These are phyloP conservation scores for Manis crassicaudata DNA, from an alignment of 2,797 vertebrate species.

Conservation along the genomic window DNA sequence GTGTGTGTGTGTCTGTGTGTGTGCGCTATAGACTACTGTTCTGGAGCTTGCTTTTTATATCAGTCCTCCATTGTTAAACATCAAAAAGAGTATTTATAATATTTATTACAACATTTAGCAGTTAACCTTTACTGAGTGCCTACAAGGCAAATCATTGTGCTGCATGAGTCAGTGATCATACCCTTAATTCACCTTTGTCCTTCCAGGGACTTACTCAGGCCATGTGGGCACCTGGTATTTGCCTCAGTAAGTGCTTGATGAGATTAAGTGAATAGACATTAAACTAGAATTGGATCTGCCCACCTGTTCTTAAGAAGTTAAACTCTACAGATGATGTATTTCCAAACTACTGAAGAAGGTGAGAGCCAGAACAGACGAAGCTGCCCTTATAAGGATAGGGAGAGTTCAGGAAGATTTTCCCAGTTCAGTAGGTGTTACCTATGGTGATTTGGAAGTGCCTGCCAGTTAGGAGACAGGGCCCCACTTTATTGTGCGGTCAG, in stretches of 20 bases:
- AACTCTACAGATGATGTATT: conserved; percentile 31
- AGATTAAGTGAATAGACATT: conserved; percentile 34
- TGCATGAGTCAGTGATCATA: background rate
- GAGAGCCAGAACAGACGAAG: background rate
- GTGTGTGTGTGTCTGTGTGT: background rate
- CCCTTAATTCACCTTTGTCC: background rate
- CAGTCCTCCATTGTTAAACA: background rate
- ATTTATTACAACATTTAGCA: background rate
- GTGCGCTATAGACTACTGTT: background rate
- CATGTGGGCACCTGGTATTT: background rate
- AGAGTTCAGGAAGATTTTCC: background rate
- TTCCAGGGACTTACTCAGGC: background rate
- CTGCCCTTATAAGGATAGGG: conserved; percentile 29
- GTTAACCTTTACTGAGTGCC: background rate
- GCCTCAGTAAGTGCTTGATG: background rate
- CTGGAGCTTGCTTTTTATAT: background rate
- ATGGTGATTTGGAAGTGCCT: background rate
- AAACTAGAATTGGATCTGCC: conserved; percentile 43
- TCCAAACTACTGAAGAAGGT: conserved; percentile 33
- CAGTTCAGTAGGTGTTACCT: background rate
- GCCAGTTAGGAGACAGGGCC: background rate
- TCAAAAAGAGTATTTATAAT: background rate
- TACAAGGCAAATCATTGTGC: background rate
- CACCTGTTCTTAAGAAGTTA: conserved; percentile 43
- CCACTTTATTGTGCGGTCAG: background rate